phyloP scores from a whole-genome alignment of 2,888 invertebrate species.

The Rhopalosiphum nymphaeae region DNA sequence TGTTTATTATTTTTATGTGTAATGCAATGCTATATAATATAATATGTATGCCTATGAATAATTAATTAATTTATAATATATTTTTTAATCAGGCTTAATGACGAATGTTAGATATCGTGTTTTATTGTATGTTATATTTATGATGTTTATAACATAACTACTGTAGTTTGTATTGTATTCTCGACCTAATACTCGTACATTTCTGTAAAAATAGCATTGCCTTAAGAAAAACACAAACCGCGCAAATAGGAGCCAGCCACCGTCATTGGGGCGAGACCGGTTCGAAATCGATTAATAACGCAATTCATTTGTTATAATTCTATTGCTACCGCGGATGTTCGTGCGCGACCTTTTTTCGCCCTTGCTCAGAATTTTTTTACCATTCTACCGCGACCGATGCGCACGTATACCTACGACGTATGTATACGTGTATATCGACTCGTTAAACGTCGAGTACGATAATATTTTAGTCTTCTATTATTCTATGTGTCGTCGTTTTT shows the following conservation, averaged over 20 bases:
- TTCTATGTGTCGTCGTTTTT: neutral
- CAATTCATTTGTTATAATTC: neutral
- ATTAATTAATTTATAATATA: neutral
- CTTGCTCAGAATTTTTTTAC: neutral
- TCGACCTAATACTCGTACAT: neutral
- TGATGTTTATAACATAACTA: neutral
- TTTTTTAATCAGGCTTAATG: neutral
- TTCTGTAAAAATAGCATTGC: neutral
- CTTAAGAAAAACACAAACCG: neutral
- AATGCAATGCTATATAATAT: neutral
- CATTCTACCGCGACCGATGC: neutral
- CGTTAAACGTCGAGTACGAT: neutral
- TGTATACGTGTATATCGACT: neutral
- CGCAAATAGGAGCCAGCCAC: neutral
- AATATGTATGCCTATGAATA: neutral
- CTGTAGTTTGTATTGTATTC: neutral
- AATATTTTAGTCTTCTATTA: neutral
- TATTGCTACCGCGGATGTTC: neutral
- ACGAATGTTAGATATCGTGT: neutral
- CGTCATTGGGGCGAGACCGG: neutral
- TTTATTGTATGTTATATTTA: neutral
- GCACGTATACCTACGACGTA: neutral
- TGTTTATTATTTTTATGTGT: neutral
- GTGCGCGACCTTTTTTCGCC: constrained; percentile 1
- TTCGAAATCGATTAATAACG: neutral